A percentile compares a stretch with the other conserved stretches of the same genome.
Evolutionary conservation across 2,888 invertebrate species (phyloP).

Genomic region (Hipparchia semele): DNA sequence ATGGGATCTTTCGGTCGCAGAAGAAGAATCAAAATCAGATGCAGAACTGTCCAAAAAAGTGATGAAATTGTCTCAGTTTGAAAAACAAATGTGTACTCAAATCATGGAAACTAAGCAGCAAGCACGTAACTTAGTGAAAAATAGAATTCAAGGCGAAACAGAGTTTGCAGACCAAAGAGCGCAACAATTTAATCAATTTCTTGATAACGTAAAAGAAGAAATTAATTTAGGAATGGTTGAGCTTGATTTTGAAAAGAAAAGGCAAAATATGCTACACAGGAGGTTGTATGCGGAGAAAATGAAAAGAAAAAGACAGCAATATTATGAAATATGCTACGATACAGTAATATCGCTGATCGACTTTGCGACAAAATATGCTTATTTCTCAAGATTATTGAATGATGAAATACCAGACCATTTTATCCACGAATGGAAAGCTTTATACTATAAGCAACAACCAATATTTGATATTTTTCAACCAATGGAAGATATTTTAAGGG

Average conservation of each 20-base stretch:
- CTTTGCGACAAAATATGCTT: conserved; percentile 77
- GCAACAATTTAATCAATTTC: conserved; percentile 71
- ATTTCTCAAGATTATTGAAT: conserved; percentile 70
- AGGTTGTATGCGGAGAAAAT: conserved; percentile 81
- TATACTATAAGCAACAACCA: conserved; percentile 81
- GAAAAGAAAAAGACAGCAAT: conserved; percentile 72
- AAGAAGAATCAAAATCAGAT: conserved; percentile 80
- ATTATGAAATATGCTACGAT: conserved; percentile 77
- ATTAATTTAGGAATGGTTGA: conserved; percentile 73
- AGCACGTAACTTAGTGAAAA: conserved; percentile 79
- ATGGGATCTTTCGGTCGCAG: conserved; percentile 78
- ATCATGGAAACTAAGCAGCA: conserved; percentile 84
- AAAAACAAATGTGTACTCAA: conserved; percentile 86
- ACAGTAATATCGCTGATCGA: conserved; percentile 81
- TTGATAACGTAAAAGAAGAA: conserved; percentile 71
- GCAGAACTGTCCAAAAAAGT: conserved; percentile 80
- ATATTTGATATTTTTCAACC: conserved; percentile 78
- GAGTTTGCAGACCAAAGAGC: conserved; percentile 77
- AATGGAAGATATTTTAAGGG: conserved; percentile 64
- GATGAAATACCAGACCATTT: conserved; percentile 73
- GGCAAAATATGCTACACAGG: conserved; percentile 78
- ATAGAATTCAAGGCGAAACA: conserved; percentile 77
- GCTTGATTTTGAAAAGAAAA: conserved; percentile 78
- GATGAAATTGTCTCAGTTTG: conserved; percentile 84
- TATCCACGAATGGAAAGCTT: conserved; percentile 81